A percentile compares a stretch with the other conserved stretches of the same genome.
phyloP scores from a whole-genome alignment of 2,113 vertebrate genomes.

The Vimba vimba region DNA sequence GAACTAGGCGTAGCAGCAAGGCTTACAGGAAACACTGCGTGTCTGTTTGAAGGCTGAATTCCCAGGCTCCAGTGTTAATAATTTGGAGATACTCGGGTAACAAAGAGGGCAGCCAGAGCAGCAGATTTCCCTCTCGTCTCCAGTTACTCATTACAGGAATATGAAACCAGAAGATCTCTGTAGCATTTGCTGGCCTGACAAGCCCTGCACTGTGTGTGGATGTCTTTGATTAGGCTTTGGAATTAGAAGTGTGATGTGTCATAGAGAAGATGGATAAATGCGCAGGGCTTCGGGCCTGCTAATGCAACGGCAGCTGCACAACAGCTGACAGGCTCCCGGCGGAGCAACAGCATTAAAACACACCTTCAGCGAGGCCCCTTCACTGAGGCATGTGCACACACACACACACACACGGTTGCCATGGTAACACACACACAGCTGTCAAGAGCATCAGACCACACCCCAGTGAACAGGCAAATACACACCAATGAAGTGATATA shows the following conservation, averaged over 20 bases:
- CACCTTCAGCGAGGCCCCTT: constrained; percentile 49
- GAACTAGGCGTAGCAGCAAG: not conserved
- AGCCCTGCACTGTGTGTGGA: constrained; percentile 41
- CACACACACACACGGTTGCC: constrained; percentile 32
- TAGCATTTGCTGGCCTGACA: constrained; percentile 44
- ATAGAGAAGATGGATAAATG: constrained; percentile 44
- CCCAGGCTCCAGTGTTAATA: constrained; percentile 47
- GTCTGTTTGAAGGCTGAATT: constrained; percentile 43
- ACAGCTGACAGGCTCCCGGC: constrained; percentile 63
- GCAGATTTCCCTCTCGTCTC: constrained; percentile 51
- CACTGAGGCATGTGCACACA: constrained; percentile 11
- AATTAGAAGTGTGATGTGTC: constrained; percentile 49
- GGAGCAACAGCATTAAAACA: constrained; percentile 60
- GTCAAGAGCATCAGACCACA: constrained; percentile 51
- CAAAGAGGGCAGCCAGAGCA: constrained; percentile 48
- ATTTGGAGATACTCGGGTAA: constrained; percentile 51
- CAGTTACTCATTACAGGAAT: constrained; percentile 54
- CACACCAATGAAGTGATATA: constrained; percentile 31
- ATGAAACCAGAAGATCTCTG: constrained; percentile 48
- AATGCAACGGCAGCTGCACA: constrained; percentile 67
- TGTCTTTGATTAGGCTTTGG: constrained; percentile 58
- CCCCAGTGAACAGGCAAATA: constrained; percentile 47
- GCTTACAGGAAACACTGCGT: constrained; percentile 3
- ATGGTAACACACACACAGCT: constrained; percentile 57
- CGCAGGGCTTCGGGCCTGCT: constrained; percentile 35